Percentiles rank a stretch among this genome's conserved stretches.
phyloP scores from a whole-genome alignment of 2,113 vertebrate species.

The Etheostoma spectabile region DNA sequence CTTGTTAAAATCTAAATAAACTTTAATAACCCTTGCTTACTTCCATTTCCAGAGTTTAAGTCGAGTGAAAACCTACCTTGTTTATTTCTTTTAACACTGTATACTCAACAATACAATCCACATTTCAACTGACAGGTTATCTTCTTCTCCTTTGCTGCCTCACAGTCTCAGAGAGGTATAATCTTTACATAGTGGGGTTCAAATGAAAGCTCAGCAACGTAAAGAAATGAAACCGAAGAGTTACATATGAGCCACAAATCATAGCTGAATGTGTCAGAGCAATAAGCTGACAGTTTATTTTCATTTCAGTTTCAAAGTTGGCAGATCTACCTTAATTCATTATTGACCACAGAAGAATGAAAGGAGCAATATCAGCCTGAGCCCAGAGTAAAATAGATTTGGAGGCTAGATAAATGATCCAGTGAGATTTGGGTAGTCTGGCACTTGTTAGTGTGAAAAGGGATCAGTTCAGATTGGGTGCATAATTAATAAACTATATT shows the following conservation, averaged over 20 bases:
- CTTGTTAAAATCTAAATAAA: neutral
- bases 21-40: neutral
- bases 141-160: neutral
- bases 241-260: slow-evolving; percentile 33
- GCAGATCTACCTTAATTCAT: slow-evolving; percentile 56
- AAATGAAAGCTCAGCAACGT: slow-evolving; percentile 3
- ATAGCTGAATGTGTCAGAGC: slow-evolving; percentile 25
- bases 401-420: slow-evolving; percentile 49
- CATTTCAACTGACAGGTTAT: slow-evolving; percentile 4
- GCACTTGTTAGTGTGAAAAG: slow-evolving; percentile 32
- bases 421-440: slow-evolving; percentile 33
- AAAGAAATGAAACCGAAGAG: slow-evolving; percentile 24
- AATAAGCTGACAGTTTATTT: slow-evolving; percentile 15
- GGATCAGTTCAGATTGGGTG: slow-evolving; percentile 16
- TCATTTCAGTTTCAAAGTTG: slow-evolving; percentile 58
- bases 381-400: slow-evolving; percentile 53
- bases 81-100: slow-evolving; percentile 19
- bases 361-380: slow-evolving; percentile 31
- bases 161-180: neutral
- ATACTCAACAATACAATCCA: neutral
- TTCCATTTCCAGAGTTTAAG: slow-evolving; percentile 2
- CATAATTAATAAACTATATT: slow-evolving; percentile 27
- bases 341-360: slow-evolving; percentile 65
- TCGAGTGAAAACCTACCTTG: neutral
- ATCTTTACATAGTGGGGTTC: slow-evolving; percentile 8